Conservation (phyloP, 2,113 vertebrate genomes). For the Semicossyphus pulcher region DNA sequence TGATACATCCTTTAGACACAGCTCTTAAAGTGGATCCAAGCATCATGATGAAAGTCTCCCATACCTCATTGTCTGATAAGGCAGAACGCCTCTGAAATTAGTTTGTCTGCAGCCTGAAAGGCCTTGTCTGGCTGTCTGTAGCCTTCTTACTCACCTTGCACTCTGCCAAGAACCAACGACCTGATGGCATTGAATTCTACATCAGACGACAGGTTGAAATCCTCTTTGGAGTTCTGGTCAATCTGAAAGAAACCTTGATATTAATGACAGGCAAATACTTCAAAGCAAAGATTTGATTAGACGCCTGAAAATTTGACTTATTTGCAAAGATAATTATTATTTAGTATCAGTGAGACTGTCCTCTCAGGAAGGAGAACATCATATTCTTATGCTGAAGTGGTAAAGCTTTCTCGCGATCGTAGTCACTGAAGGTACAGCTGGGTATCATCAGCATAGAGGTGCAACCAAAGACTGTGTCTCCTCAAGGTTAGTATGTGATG, state of each 20-base stretch:
- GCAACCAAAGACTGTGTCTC: neutral
- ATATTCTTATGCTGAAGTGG: no score
- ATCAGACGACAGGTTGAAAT: slow-evolving; percentile 88
- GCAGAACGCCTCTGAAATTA: neutral
- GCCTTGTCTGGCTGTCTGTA: neutral
- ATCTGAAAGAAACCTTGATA: slow-evolving; percentile 78
- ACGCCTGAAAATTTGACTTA: neutral
- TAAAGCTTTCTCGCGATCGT: no score
- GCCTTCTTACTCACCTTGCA: slow-evolving; percentile 84
- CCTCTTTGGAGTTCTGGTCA: slow-evolving; percentile 84
- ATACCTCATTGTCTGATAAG: slow-evolving; percentile 6
- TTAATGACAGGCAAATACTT: neutral
- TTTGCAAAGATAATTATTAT: neutral
- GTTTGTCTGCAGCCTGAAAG: slow-evolving; percentile 1
- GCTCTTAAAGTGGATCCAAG: neutral
- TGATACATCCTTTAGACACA: neutral
- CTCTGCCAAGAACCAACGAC: slow-evolving; percentile 88
- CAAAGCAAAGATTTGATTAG: neutral
- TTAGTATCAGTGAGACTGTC: no score
- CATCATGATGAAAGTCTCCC: neutral
- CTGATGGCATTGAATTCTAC: slow-evolving; percentile 89
- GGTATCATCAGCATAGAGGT: slow-evolving; percentile 4
- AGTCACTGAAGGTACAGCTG: no score
- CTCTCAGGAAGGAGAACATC: no score
- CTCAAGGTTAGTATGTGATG: neutral